These are phyloP conservation scores for Anser brachyrhynchus DNA, from an alignment of 2,113 vertebrate genomes.

Conservation along the genomic window DNA sequence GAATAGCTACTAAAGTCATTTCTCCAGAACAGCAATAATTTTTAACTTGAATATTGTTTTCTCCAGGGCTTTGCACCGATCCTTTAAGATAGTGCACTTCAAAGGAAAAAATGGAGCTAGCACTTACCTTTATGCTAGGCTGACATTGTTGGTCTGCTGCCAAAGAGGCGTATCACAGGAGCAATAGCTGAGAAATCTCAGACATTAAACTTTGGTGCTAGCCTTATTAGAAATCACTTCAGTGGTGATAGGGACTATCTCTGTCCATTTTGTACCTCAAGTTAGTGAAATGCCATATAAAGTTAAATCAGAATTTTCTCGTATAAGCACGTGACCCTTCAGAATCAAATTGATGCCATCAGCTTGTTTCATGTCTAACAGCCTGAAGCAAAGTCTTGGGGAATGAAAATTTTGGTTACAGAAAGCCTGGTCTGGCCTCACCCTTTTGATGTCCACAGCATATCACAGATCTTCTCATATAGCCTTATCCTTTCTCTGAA, in stretches of 20 bases:
- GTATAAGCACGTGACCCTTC: neutral
- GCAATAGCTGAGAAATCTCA: neutral
- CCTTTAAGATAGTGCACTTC: neutral
- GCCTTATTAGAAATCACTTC: neutral
- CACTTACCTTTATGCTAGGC: neutral
- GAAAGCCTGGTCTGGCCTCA: neutral
- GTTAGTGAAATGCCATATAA: neutral
- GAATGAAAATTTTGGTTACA: neutral
- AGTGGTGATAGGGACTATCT: neutral
- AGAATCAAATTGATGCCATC: neutral
- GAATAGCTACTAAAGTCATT: neutral
- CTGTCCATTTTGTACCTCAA: neutral
- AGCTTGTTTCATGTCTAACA: neutral
- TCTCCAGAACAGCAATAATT: neutral
- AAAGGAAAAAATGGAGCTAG: neutral
- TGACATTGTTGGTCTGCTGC: neutral
- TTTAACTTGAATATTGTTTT: constrained; percentile 23
- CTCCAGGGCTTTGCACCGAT: neutral
- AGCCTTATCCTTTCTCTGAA: neutral
- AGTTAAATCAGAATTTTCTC: neutral
- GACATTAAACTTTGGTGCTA: neutral
- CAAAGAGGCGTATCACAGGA: neutral
- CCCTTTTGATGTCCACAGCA: neutral
- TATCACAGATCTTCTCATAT: neutral
- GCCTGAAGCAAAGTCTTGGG: neutral